Base-by-base conservation (phyloP, 2,113 vertebrate species). In the Onychorhynchus coronatus region DNA sequence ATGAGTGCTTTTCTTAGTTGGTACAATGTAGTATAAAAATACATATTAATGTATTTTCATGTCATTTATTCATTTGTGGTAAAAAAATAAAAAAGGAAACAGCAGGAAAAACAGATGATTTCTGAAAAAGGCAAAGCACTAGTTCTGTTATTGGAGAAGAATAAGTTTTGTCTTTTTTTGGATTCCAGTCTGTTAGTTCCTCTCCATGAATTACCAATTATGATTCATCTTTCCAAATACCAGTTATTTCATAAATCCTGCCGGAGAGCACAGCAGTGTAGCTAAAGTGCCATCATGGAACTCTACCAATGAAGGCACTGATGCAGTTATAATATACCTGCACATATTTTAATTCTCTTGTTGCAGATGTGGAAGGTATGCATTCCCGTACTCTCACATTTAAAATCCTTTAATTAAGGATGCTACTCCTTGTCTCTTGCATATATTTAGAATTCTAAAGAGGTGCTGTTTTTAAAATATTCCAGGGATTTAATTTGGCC, bases 161-260 rank as follows among this genome's bases (percentile, higher is more conserved):
- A 46, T 49, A 62, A 94, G 12, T 85, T 87, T 94, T 23, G 44
- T 55, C 75, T 91, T 89, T 85, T 67, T 88, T 84, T 91, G 42
- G 33, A 91, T 44, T 83, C 71, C 73, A 82, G 47, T 80, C 52
- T 73, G 50, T 84, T 85, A 76, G 87, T 94, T 92, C 50, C 72
- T 84, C 84, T 91, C 49, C 23, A 7, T 82, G 87, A 91, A 63
- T 93, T 84, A 82, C 74, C 76, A 82, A 63, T 96, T 96, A 89
- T 78, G 75, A 95, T 91, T 89, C 50, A 79, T 87, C 62, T 91
- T 87, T 85, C 50, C 62, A 94, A 96, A 93, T 85, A 81, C 31
- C 70, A 73, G 66, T 68, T 81, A 63, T 87, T 89, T 95, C 33
- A 81, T 82, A 88, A 92, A 84, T 93, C 86, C 67, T 84, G 30